These are phyloP conservation scores for Drosophila pegasa DNA, from an alignment of 2,888 invertebrate species.

Conservation along the genomic window DNA sequence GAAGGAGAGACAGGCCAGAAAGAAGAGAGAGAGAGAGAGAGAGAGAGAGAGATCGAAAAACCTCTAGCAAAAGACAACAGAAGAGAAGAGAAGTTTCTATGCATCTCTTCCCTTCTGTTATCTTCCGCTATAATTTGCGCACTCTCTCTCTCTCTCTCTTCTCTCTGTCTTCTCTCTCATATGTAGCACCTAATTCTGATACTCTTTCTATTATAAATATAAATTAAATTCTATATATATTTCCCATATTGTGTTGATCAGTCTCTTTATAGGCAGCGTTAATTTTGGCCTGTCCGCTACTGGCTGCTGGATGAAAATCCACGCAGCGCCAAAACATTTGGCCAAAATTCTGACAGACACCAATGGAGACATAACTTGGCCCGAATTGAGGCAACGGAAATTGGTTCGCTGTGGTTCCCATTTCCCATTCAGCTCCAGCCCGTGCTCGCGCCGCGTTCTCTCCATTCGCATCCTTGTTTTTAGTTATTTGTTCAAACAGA, in stretches of 20 bases:
- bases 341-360: slow-evolving; percentile 26
- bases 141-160: too few relatives aligned
- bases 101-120: too few relatives aligned
- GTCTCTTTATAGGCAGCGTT: slow-evolving; percentile 10
- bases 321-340: slow-evolving; percentile 12
- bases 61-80: too few relatives aligned
- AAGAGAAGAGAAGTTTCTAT: too few relatives aligned
- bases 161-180: too few relatives aligned
- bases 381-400: slow-evolving; percentile 47
- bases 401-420: slow-evolving; percentile 46
- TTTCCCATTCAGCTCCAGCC: slow-evolving; percentile 2
- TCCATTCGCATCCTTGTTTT: slow-evolving; percentile 59
- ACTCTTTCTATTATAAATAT: too few relatives aligned
- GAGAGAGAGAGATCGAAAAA: too few relatives aligned
- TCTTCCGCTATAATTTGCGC: too few relatives aligned
- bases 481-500: slow-evolving; percentile 74
- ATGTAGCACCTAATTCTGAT: too few relatives aligned
- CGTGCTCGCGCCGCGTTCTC: neutral
- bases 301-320: slow-evolving; percentile 20
- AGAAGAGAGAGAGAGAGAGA: too few relatives aligned
- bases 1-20: too few relatives aligned
- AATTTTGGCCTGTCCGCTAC: neutral
- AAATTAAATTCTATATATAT: neutral
- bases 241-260: neutral
- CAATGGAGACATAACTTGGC: slow-evolving; percentile 43